These are phyloP conservation scores for Megaceryle alcyon DNA, from an alignment of 2,797 vertebrate genomes.

Conservation along the genomic window DNA sequence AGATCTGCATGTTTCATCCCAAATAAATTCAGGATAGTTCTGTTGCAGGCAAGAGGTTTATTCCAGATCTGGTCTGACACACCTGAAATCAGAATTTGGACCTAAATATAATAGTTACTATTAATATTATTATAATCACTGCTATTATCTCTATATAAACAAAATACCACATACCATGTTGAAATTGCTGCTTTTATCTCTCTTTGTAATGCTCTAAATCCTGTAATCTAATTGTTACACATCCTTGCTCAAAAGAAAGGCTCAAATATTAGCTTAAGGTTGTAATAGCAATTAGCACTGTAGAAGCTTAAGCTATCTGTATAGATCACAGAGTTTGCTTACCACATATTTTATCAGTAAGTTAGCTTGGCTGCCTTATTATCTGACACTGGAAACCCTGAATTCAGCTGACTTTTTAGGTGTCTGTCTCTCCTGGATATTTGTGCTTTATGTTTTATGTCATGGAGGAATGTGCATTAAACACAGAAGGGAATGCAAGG, in stretches of 20 bases:
- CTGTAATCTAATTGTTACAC: conserved; percentile 76
- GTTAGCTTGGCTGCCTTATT: not conserved
- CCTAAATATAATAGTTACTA: not conserved
- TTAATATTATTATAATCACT: not conserved
- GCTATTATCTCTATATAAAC: conserved; percentile 31
- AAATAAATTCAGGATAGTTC: not conserved
- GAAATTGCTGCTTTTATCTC: conserved; percentile 42
- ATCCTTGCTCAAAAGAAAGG: conserved; percentile 58
- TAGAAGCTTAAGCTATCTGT: conserved; percentile 57
- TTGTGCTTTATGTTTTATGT: not conserved
- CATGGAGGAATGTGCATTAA: not conserved
- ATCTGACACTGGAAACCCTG: not conserved
- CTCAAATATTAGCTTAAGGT: conserved; percentile 73
- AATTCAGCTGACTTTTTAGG: not conserved
- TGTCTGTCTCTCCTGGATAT: not conserved
- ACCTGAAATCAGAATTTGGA: not conserved
- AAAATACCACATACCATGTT: conserved; percentile 52
- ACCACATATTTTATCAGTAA: conserved; percentile 24
- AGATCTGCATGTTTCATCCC: not conserved
- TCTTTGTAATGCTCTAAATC: conserved; percentile 62
- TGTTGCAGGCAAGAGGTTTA: not conserved
- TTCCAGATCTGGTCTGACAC: not conserved
- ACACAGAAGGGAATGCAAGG: not conserved
- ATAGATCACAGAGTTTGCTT: conserved; percentile 44
- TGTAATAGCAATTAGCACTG: conserved; percentile 68